A percentile compares a stretch with the other conserved stretches of the same genome.
phyloP scores from a whole-genome alignment of 2,888 invertebrate species.

The Epirrhoe tristata region DNA sequence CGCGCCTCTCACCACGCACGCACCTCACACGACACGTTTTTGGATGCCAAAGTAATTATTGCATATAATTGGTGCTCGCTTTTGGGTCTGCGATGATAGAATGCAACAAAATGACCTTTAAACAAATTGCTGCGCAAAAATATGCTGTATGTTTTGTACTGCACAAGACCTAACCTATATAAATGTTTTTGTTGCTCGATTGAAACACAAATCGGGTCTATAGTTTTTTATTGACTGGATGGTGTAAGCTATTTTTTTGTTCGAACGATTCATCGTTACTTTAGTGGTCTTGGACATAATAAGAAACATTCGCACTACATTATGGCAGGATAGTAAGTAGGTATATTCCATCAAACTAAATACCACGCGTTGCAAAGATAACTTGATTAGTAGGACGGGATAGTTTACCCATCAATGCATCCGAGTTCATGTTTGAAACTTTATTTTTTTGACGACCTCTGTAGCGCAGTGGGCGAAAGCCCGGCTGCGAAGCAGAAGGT shows the following conservation, averaged over 20 bases:
- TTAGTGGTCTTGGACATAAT: too few relatives aligned
- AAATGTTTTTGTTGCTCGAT: background rate
- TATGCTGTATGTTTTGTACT: constrained; percentile 11
- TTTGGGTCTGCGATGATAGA: constrained; percentile 46
- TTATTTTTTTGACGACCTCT: too few relatives aligned
- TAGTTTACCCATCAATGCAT: too few relatives aligned
- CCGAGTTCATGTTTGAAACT: too few relatives aligned
- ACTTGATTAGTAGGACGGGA: too few relatives aligned
- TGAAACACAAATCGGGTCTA: constrained; percentile 1
- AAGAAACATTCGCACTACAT: too few relatives aligned
- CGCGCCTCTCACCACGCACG: constrained; percentile 79
- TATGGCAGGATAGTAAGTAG: too few relatives aligned
- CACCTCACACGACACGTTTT: constrained; percentile 64
- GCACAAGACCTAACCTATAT: background rate
- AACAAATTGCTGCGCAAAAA: constrained; percentile 28
- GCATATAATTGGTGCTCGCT: constrained; percentile 53
- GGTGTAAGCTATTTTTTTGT: background rate
- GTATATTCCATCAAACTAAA: too few relatives aligned
- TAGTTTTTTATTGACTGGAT: background rate
- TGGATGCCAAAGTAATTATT: constrained; percentile 69
- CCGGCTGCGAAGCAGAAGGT: too few relatives aligned
- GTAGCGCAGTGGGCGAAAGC: too few relatives aligned
- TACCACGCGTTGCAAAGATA: too few relatives aligned
- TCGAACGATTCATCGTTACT: background rate
- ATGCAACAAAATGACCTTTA: constrained; percentile 45